Evolutionary conservation across 2,888 invertebrate species (phyloP).

Genomic region (Sicus ferrugineus): DNA sequence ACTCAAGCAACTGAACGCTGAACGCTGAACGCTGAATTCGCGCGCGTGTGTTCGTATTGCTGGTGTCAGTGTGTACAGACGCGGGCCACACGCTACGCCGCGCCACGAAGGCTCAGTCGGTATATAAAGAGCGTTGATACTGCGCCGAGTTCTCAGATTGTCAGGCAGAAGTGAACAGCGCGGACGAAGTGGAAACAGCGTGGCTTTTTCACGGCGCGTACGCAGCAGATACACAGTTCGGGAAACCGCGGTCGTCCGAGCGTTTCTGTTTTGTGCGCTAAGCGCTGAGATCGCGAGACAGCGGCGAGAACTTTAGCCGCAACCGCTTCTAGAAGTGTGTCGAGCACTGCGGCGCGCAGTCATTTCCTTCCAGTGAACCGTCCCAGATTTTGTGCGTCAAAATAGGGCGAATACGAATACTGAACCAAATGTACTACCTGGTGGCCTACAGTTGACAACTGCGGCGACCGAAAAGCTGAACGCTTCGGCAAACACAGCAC

Average conservation of each 20-base stretch:
- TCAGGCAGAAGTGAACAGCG: constrained; percentile 31
- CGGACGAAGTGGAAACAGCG: constrained; percentile 5
- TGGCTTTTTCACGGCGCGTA: not conserved
- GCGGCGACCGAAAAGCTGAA: constrained; percentile 46
- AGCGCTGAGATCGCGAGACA: constrained; percentile 4
- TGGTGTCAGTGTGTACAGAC: constrained; percentile 5
- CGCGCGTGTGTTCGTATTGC: not conserved
- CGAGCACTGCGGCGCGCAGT: not conserved
- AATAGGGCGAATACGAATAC: constrained; percentile 51
- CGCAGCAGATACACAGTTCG: not conserved
- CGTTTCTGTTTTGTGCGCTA: constrained; percentile 9
- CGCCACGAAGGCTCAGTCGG: not conserved
- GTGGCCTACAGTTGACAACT: constrained; percentile 59
- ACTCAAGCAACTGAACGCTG: no score
- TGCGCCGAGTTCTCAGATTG: constrained; percentile 35
- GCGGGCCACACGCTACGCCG: not conserved
- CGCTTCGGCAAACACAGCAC: constrained; percentile 27
- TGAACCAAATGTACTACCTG: constrained; percentile 59
- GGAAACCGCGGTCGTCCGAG: not conserved
- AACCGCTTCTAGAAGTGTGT: not conserved
- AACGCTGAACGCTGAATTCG: no score
- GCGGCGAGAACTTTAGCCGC: not conserved
- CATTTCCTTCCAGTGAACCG: not conserved
- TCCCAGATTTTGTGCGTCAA: constrained; percentile 38
- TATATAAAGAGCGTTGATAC: constrained; percentile 34